Conservation (phyloP, 2,113 vertebrate genomes). For the Calonectris borealis region DNA sequence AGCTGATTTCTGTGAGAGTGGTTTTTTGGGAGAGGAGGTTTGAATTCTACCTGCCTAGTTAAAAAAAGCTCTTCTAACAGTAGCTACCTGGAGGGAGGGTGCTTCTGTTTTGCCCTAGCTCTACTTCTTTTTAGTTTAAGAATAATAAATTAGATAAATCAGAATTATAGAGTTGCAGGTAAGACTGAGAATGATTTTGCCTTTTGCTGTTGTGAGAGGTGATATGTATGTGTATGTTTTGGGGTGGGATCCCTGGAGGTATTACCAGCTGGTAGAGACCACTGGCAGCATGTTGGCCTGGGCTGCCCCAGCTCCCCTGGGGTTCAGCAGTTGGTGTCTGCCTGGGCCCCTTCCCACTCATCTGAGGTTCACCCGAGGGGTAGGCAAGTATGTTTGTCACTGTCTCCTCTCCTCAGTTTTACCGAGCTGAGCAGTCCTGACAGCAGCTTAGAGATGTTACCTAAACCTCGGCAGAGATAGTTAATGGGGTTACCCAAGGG, state of each 20-base stretch:
- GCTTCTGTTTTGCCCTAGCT: neutral
- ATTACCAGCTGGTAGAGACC: neutral
- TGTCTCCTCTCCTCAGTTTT: neutral
- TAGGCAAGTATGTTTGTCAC: neutral
- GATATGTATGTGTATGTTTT: neutral
- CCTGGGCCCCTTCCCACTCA: neutral
- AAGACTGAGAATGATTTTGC: neutral
- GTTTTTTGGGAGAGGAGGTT: neutral
- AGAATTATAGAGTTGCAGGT: neutral
- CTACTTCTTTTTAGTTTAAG: neutral
- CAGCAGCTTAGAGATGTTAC: neutral
- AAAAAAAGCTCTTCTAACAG: neutral
- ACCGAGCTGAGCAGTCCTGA: neutral
- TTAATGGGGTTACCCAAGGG: neutral
- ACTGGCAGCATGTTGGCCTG: neutral
- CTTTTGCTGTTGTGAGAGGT: neutral
- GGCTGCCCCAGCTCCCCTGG: neutral
- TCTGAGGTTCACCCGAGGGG: neutral
- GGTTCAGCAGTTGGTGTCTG: neutral
- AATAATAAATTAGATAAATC: neutral
- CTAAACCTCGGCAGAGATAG: neutral
- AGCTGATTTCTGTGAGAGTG: neutral
- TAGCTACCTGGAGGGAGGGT: neutral
- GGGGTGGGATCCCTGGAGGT: neutral
- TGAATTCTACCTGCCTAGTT: neutral